Conservation (phyloP, 1,140 invertebrate genomes). For the Polypedilum pembai region DNA sequence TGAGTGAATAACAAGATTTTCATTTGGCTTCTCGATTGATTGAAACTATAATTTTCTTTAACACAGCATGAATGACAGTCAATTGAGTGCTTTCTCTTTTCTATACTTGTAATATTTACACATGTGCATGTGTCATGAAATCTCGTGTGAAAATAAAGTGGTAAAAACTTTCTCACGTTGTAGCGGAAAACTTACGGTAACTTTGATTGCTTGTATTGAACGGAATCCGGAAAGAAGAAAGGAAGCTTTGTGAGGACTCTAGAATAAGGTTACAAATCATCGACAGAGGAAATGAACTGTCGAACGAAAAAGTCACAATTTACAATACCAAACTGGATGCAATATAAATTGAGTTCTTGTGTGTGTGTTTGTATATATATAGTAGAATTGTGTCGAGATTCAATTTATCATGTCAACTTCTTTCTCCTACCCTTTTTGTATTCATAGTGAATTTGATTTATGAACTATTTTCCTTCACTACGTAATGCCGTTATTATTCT, state of each 20-base stretch:
- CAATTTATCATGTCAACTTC: conserved; percentile 8
- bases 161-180: no score
- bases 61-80: no score
- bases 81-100: no score
- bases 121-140: no score
- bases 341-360: not conserved
- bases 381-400: not conserved
- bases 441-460: not conserved
- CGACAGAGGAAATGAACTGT: not conserved
- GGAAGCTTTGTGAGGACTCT: not conserved
- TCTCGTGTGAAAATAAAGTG: no score
- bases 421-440: no score
- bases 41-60: no score
- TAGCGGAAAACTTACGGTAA: no score
- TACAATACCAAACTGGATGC: no score
- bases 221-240: not conserved
- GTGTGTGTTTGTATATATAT: not conserved
- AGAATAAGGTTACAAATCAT: not conserved
- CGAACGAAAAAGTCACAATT: not conserved
- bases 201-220: not conserved
- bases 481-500: not conserved
- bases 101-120: no score
- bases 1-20: no score
- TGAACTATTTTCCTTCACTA: not conserved
- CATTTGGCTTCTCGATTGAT: no score